phyloP scores from a whole-genome alignment of 2,888 invertebrate species.

The Phyllotreta cruciferae region DNA sequence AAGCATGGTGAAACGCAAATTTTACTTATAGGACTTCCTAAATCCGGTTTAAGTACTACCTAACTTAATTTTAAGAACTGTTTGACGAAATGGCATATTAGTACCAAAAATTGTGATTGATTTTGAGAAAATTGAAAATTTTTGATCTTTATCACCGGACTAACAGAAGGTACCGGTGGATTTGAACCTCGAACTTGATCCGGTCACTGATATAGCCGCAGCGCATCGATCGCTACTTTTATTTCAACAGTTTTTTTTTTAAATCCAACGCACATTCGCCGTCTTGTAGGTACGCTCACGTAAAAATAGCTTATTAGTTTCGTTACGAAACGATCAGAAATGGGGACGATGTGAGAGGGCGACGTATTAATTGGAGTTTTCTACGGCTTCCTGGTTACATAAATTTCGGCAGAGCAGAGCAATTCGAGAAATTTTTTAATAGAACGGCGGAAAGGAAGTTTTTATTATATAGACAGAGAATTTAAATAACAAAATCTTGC shows the following conservation, averaged over 20 bases:
- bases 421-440: no score
- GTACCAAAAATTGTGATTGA: no score
- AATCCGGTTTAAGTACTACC: no score
- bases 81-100: no score
- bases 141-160: slow-evolving; percentile 12
- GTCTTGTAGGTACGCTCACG: neutral
- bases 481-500: no score
- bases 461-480: no score
- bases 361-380: neutral
- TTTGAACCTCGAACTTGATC: slow-evolving; percentile 40
- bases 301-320: slow-evolving; percentile 14
- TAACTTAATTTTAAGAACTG: no score
- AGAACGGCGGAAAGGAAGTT: no score
- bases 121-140: neutral
- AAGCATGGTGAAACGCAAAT: no score
- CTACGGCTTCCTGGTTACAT: neutral
- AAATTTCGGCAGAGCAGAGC: neutral
- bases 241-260: slow-evolving; percentile 31
- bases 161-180: slow-evolving; percentile 26
- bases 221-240: slow-evolving; percentile 28
- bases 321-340: neutral
- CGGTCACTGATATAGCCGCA: slow-evolving; percentile 37
- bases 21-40: no score
- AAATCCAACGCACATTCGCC: neutral
- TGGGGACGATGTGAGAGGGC: neutral